Evolutionary conservation across 2,797 vertebrate genomes (phyloP), one percentile per base, ranked within the genome.

Genomic region (Triplophysa yarkandensis): DNA sequence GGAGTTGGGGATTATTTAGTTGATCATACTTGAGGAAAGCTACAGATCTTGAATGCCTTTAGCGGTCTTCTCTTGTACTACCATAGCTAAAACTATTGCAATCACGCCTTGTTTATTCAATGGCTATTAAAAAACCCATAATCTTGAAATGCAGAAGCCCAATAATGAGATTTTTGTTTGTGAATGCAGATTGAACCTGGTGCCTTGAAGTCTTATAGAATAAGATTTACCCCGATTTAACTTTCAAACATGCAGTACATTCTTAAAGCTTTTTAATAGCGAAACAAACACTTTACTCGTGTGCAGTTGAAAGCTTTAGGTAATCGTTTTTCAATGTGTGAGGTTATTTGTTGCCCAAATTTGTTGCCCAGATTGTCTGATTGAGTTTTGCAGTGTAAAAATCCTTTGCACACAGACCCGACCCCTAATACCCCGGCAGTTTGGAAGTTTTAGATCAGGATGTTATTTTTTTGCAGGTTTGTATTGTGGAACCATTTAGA

Each of bases 191-290:
- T 58, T 54, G 23, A 57, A 43, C 16, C 62, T 64, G 55, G 71
- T 80, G 79, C 75, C 79, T 80, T 80, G 66, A 76, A 52, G 28
- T 41, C 14, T 66, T 58, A 54, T 44, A 6, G 39, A 54, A 54
- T 32, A 27, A 55, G 34, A 73, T 43, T 64, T 63, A 28, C 50
- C 7, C 27, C 44, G 36, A 55, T 61, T 61, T 68, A 50, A 61
- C 64, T 68, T 52, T 61, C 28, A 14, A 39, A 75, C 41, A 58
- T 74, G 39, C 62, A 46, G 50, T 74, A 32, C 16, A 6, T 61
- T 67, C 6, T 46, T 10, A 14, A 25, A 60, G 72, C 23, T 60
- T 74, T n/a, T 74, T 32, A 74, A 44, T 16, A 30, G 44, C 10
- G 30, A 32, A 74, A 66, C 62, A 32, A 74, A 66, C 62, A 36